Evolutionary conservation across 2,888 invertebrate genomes (phyloP), one percentile per base, ranked within the genome.

Genomic region (Globia sparganii): DNA sequence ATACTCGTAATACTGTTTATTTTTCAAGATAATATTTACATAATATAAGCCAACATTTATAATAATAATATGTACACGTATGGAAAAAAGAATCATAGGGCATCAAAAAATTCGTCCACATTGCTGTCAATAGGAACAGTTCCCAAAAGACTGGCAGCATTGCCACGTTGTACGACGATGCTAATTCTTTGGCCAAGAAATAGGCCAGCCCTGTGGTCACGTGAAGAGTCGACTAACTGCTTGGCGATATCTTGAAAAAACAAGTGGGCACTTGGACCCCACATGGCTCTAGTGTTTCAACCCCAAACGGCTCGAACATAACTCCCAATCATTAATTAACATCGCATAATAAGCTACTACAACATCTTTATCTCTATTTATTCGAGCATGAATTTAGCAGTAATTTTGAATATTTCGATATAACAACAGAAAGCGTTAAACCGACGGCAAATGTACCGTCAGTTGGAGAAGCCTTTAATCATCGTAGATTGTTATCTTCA

Each of bases 401-500:
- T 70, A 43, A 77, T 58, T 74, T 37, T 4, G 43, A 83, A 77
- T 46, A 80, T 49, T 66, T 53, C 49, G 18, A 62, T 69, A 72
- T 34, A 74, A 72, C 58, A 81, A 65, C 15, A 43, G 15, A 67
- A 56, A 66, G 25, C n/a, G 43, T 28, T 59, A 71, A 75, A 75
- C 46, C n/a, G 56, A 62, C 34, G 34, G 28, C 58, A 74, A 86
- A 77, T 84, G 72, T 86, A 86, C 71, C 71, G 73, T 66, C 66
- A 84, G 43, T 82, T 68, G 72, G 62, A 25, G 43, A 49, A 62
- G 59, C 70, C 82, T 87, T 74, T 82, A 85, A 83, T 78, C 77
- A 72, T 75, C 72, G 79, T 65, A 77, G 69, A 83, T 79, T 78
- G 77, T 83, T 83, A 69, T 83, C 79, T 79, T 75, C 77, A 83